Percentiles rank a stretch among this genome's conserved stretches.
These are phyloP conservation scores for Holothuria glaberrima DNA, from an alignment of 35 echinoderm and acorn worm genomes.

Conservation along the genomic window DNA sequence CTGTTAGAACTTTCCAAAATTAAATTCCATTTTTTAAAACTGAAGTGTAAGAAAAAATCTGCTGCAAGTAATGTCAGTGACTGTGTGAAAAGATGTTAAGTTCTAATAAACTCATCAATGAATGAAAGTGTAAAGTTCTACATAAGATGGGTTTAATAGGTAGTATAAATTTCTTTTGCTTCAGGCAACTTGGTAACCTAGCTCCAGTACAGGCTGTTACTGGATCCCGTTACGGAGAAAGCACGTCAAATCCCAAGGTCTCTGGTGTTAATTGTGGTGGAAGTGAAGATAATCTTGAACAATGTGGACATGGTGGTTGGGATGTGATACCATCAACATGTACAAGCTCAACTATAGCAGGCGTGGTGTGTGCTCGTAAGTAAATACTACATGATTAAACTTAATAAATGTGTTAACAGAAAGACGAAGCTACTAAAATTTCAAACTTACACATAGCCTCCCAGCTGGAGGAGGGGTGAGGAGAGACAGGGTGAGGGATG, in stretches of 20 bases:
- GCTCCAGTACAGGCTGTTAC: constrained; percentile 51
- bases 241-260: background rate
- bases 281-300: constrained; percentile 41
- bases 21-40: too few species aligned
- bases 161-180: background rate
- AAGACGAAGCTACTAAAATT: too few species aligned
- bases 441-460: too few species aligned
- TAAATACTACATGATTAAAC: background rate
- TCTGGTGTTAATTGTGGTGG: constrained; percentile 47
- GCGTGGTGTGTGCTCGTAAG: constrained; percentile 70
- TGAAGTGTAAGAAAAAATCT: too few species aligned
- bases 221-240: constrained; percentile 51
- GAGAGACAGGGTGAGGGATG: too few species aligned
- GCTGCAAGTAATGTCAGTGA: too few species aligned
- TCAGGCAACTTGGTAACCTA: constrained; percentile 66
- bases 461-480: background rate
- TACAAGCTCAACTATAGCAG: constrained; percentile 29
- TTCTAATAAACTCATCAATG: background rate
- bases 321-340: constrained; percentile 14
- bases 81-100: too few species aligned
- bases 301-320: constrained; percentile 68
- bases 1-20: too few species aligned
- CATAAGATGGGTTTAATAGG: background rate
- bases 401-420: too few species aligned
- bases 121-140: background rate